Evolutionary conservation across 2,888 invertebrate genomes (phyloP).

Genomic region (Epsilonema sp.): DNA sequence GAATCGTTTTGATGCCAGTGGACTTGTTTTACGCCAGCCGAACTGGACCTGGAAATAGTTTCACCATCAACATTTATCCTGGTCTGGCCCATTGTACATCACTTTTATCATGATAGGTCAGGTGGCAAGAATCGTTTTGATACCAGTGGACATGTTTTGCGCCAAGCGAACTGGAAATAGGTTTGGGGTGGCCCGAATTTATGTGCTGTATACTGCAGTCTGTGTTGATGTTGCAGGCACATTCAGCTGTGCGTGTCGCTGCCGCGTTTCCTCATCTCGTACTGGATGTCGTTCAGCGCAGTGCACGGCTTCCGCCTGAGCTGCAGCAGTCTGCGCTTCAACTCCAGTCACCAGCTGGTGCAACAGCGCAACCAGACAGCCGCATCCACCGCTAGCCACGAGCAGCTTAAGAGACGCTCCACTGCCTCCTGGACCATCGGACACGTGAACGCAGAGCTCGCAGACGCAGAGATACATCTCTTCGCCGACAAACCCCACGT

Average conservation of each 20-base stretch:
- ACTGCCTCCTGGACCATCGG: constrained; percentile 12
- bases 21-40: too few relatives aligned
- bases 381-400: not conserved
- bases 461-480: constrained; percentile 56
- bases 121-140: too few relatives aligned
- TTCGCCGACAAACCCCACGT: constrained; percentile 11
- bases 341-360: constrained; percentile 38
- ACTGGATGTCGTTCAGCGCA: constrained; percentile 94
- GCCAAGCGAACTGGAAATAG: not conserved
- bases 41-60: too few relatives aligned
- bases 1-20: too few relatives aligned
- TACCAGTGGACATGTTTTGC: constrained; percentile 3
- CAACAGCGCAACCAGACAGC: not conserved
- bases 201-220: constrained; percentile 3
- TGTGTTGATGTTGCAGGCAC: constrained; percentile 47
- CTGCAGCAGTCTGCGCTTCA: constrained; percentile 51
- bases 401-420: not conserved
- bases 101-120: too few relatives aligned
- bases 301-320: constrained; percentile 71
- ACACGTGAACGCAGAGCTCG: constrained; percentile 77
- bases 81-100: too few relatives aligned
- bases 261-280: constrained; percentile 55
- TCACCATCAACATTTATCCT: too few relatives aligned
- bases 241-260: constrained; percentile 64
- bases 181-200: not conserved